Evolutionary conservation across 2,113 vertebrate genomes (phyloP), one percentile per base, ranked within the genome.

Genomic region (Bagarius yarrelli): DNA sequence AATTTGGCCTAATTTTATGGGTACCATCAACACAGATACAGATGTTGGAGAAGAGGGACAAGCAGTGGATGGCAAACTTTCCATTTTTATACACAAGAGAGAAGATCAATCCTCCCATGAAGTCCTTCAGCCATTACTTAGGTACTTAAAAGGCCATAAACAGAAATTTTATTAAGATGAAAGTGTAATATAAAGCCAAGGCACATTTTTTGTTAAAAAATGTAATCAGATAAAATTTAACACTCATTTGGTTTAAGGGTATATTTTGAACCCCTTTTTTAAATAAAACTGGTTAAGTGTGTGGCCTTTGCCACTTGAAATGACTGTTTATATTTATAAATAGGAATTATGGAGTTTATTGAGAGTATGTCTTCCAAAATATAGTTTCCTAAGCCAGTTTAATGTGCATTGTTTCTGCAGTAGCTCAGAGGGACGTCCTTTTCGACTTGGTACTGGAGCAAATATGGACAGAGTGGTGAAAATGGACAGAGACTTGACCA

Each of bases 391-490:
- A 14, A 69, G 36, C 2, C 25, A 44, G 8, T 61, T 50, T 67
- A 40, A 36, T n/a, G 3, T 84, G 4, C 47, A 72, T 78, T 83
- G 70, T 16, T 27, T 83, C 85, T 93, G 85, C 76, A 99, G 98
- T 79, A 99, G 97, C 87, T 99, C 98, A 80, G 98, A 99, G 89
- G 98, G 98, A 56, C 95, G 98, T 64, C 98, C 98, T 0, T 99
- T 99, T 90, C 94, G 98, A 0, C 94, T 99, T 12, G 98, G 97
- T 70, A 99, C 98, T 21, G 98, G 98, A 5, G 97, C 98, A 59
- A 99, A 99, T 88, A 99, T 99, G 98, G 98, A 99, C 89, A 99
- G 99, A 83, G 98, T 99, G 73, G 98, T 99, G 78, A 99, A 99
- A 90, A 98, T 99, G 98, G 98, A 99, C 88, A 92, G 97, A 81